Evolutionary conservation across 2,888 invertebrate species (phyloP).

Genomic region (Seladonia tumulorum): DNA sequence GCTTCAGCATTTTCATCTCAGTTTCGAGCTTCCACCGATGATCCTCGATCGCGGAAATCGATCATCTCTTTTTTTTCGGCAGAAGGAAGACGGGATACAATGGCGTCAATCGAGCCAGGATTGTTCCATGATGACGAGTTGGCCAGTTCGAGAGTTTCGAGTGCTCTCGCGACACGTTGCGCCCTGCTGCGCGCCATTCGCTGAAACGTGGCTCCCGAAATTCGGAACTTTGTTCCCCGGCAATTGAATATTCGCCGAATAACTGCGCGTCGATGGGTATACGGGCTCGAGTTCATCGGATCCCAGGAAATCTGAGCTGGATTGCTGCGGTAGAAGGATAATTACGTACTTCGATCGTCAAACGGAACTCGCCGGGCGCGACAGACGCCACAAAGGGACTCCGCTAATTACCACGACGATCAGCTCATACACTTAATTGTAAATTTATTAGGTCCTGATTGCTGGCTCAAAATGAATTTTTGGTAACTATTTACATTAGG

Average conservation of each 20-base stretch:
- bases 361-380: too few relatives aligned
- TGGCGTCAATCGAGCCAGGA: background rate
- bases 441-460: too few relatives aligned
- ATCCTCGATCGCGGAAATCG: background rate
- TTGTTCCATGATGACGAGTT: background rate
- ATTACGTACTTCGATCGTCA: background rate
- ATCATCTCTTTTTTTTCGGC: background rate
- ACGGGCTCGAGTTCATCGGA: background rate
- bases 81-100: background rate
- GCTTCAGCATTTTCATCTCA: too few relatives aligned
- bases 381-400: too few relatives aligned
- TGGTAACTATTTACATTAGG: too few relatives aligned
- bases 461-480: too few relatives aligned
- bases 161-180: background rate
- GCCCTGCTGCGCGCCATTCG: background rate
- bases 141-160: background rate
- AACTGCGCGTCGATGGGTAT: background rate
- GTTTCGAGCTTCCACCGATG: background rate
- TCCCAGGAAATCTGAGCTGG: background rate
- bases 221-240: background rate
- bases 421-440: too few relatives aligned
- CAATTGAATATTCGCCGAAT: background rate
- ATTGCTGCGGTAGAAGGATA: background rate
- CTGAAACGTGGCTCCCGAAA: background rate
- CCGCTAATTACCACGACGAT: too few relatives aligned